phyloP scores from a whole-genome alignment of 1,140 invertebrate species.

The Lethocerus indicus region DNA sequence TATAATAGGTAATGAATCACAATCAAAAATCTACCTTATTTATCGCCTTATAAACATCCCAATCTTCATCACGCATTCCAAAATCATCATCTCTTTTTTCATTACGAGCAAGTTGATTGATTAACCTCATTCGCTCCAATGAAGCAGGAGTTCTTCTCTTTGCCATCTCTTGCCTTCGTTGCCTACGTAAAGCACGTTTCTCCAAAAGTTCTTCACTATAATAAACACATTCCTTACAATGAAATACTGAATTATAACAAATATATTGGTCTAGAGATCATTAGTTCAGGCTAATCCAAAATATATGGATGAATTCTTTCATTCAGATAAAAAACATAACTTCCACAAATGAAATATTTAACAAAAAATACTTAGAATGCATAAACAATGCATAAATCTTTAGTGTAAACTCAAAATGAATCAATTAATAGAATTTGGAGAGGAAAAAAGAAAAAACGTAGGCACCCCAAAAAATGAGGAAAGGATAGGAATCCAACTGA shows the following conservation, averaged over 20 bases:
- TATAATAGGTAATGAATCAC: background rate
- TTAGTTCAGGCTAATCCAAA: background rate
- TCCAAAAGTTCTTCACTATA: conserved; percentile 41
- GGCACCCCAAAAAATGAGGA: too few relatives aligned
- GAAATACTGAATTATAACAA: too few relatives aligned
- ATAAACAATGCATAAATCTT: too few relatives aligned
- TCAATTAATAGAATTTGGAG: too few relatives aligned
- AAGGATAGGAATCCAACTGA: too few relatives aligned
- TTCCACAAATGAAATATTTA: too few relatives aligned
- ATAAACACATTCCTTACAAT: background rate
- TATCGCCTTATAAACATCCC: conserved; percentile 90
- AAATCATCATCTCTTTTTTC: conserved; percentile 80
- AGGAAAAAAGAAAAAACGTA: too few relatives aligned
- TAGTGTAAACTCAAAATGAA: too few relatives aligned
- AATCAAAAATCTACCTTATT: conserved; percentile 39
- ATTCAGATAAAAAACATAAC: too few relatives aligned
- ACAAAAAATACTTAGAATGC: too few relatives aligned
- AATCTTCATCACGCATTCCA: conserved; percentile 83
- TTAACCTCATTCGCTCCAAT: conserved; percentile 84
- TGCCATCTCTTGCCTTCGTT: conserved; percentile 72
- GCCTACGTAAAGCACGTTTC: conserved; percentile 46
- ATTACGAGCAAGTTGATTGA: conserved; percentile 69
- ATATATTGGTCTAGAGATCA: background rate
- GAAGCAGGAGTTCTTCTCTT: conserved; percentile 74
- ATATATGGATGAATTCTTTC: conserved; percentile 5